Base-by-base conservation (phyloP, 1,140 invertebrate genomes). In the Cylas formicarius region DNA sequence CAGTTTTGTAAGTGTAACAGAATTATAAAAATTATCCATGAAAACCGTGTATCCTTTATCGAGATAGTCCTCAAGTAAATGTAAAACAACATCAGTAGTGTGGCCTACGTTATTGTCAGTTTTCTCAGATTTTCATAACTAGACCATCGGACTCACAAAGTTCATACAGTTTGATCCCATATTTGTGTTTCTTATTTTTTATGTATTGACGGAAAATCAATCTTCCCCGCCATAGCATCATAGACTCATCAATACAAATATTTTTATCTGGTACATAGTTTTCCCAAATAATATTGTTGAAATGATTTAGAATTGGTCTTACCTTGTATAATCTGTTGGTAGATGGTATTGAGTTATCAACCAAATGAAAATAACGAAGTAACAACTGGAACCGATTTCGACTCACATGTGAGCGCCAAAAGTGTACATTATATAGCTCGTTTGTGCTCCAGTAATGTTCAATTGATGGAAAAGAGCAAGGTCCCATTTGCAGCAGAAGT, bases 11-110 rank as follows among this genome's bases (percentile, higher is more conserved):
- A 72, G 50, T 16, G 50, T 39, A 18, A 60, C 43, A 33, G 49
- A 60, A 17, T 64, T 70, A 44, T 71, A 70, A 42, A 55, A 71
- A 50, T 70, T 68, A 37, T 71, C 67, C 5, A 64, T 63, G 33
- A 56, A 63, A 1, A 72, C 9, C 9, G 58, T 46, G 43, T 69
- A 62, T n/a, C 61, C 62, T 29, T 44, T 53, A 53, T 58, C 29
- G 11, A 66, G 48, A 40, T 61, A 35, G 31, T 53, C 50, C 43
- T 51, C 46, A 21, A 53, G 21, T 16, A 55, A 18, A 19, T 48
- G 10, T 9, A 44, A 22, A 4, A 55, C 52, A 27, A 55, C 49
- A n/a, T 40, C 34, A 14, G 31, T 9, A 5, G 48, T 21, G 35
- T 52, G 50, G 23, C 50, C 49, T 32, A n/a, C n/a, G n/a, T n/a